Evolutionary conservation across 1,140 invertebrate genomes (phyloP).

Genomic region (Ceratitis capitata): DNA sequence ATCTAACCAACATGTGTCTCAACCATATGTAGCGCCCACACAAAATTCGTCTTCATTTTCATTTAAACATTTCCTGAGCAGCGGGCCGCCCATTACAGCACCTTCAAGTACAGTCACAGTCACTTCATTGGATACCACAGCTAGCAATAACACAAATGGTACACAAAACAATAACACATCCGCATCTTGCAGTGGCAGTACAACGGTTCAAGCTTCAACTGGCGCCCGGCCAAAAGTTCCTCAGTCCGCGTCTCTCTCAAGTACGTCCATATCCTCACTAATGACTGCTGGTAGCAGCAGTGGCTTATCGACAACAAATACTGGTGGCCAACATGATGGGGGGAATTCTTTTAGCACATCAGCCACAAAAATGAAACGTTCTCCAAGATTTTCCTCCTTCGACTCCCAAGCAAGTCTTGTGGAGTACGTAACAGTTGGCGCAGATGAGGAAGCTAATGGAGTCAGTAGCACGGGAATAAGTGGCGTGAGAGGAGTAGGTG

Average conservation of each 20-base stretch:
- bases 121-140: conserved; percentile 53
- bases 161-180: conserved; percentile 35
- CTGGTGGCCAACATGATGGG: neutral
- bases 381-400: conserved; percentile 63
- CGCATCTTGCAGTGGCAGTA: conserved; percentile 28
- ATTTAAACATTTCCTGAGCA: conserved; percentile 79
- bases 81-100: conserved; percentile 56
- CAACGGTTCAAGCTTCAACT: conserved; percentile 55
- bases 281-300: neutral
- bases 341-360: conserved; percentile 51
- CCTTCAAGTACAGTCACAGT: conserved; percentile 55
- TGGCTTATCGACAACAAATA: neutral
- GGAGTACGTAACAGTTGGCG: conserved; percentile 54
- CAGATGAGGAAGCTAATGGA: neutral
- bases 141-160: neutral
- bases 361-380: conserved; percentile 62
- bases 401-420: conserved; percentile 65
- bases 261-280: conserved; percentile 45
- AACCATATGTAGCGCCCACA: conserved; percentile 39
- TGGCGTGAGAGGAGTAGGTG: neutral
- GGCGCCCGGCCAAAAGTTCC: conserved; percentile 63
- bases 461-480: neutral
- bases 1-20: conserved; percentile 1
- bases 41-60: conserved; percentile 75
- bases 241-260: conserved; percentile 55